A percentile compares a stretch with the other conserved stretches of the same genome.
Conservation (phyloP, 1,140 invertebrate species). For the Drosophila asahinai region DNA sequence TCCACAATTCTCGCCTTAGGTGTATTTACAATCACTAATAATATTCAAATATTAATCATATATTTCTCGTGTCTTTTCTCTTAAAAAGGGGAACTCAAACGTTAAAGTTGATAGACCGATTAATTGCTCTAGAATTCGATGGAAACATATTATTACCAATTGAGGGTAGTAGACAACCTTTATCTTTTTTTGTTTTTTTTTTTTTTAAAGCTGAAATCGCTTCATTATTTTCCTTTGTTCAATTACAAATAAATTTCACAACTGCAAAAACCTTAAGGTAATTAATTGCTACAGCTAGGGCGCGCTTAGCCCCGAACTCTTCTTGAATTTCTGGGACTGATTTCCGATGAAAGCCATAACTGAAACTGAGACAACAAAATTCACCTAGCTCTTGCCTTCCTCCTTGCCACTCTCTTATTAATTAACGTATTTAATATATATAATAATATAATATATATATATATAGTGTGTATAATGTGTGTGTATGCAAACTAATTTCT, state of each 20-base stretch:
- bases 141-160: constrained; percentile 24
- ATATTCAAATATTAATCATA: constrained; percentile 9
- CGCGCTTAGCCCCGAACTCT: not conserved
- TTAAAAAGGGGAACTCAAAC: constrained; percentile 2
- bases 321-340: not conserved
- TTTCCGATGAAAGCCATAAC: not conserved
- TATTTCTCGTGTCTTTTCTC: constrained; percentile 11
- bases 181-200: not conserved
- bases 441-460: constrained; percentile 1
- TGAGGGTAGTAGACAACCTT: constrained; percentile 17
- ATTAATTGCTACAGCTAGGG: constrained; percentile 3
- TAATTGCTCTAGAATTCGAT: constrained; percentile 27
- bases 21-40: constrained; percentile 32
- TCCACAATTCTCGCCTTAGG: constrained; percentile 1
- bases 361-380: constrained; percentile 33
- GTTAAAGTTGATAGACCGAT: not conserved
- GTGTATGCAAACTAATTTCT: constrained; percentile 54
- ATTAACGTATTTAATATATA: constrained; percentile 10
- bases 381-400: constrained; percentile 8
- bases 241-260: constrained; percentile 5
- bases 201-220: not conserved
- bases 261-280: constrained; percentile 28
- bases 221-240: constrained; percentile 1
- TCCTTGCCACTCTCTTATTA: constrained; percentile 21
- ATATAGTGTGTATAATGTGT: constrained; percentile 2